Base-by-base conservation (phyloP, 2,113 vertebrate genomes). In the Myotis brandtii region DNA sequence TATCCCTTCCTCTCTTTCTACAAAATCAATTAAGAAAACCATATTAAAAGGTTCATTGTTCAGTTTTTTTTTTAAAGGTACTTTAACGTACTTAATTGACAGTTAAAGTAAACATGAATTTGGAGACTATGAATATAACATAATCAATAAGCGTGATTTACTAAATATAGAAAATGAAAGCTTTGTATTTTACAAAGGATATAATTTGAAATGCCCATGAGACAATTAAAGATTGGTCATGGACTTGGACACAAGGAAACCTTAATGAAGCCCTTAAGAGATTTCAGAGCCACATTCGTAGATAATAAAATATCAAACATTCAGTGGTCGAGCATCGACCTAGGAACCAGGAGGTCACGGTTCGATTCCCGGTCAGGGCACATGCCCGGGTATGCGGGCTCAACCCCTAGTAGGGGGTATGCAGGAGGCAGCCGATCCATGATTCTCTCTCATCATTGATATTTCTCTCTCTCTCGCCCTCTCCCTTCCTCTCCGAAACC, bases 181-280 rank as follows among this genome's bases (percentile, higher is more conserved):
- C 9, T 89, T 13, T 80, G 17, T 18, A 48, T 50, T 46, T 76
- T 27, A 67, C 7, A 14, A 83, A 93, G 40, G 34, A 27, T 11
- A 23, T 40, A 11, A 23, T 14, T 77, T 86, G 64, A n/a, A 79
- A 69, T 0, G n/a, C 66, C 72, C 40, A 6, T 11, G 6, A 40
- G 84, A 88, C 56, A 75, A 52, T 94, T 86, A 73, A 93, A 95
- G 92, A 18, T 14, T 67, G 79, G 73, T 37, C 54, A 66, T 50
- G 43, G 17, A 5, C 34, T 79, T 69, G 40, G 40, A 69, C 32
- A 52, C 34, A 40, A 77, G 30, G 59, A 86, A 73, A 86, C 25
- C 6, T 86, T 75, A 52, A 25, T 37, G 48, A 85, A 52, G 87
- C 52, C 54, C 62, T 27, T 43, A 7, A 69, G 50, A 89, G 48